Conservation (phyloP, 2,797 vertebrate genomes). For the Acanthurus lineatus region DNA sequence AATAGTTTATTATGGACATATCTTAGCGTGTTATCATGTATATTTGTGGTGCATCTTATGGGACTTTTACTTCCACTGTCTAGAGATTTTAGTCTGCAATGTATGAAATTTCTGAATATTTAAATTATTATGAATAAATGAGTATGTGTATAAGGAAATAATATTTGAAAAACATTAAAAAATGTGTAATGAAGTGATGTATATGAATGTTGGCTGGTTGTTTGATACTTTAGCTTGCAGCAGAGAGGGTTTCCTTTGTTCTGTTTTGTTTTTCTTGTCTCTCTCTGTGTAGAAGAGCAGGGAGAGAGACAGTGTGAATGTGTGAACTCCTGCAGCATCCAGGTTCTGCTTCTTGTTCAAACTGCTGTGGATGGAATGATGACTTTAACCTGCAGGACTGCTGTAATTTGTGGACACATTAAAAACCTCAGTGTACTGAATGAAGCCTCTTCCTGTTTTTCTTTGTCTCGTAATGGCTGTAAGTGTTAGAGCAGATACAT, state of each 20-base stretch:
- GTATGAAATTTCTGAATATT: conserved; percentile 78
- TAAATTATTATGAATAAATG: conserved; percentile 79
- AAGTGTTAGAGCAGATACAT: not conserved
- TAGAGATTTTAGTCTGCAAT: conserved; percentile 78
- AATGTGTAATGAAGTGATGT: conserved; percentile 50
- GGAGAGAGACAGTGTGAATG: conserved; percentile 48
- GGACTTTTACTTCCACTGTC: conserved; percentile 79
- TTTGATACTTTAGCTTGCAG: conserved; percentile 65
- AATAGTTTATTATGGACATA: conserved; percentile 78
- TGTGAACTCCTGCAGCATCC: conserved; percentile 59
- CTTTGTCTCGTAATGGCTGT: not conserved
- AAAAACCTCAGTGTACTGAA: conserved; percentile 76
- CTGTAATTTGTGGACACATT: conserved; percentile 77
- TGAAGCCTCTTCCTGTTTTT: not conserved
- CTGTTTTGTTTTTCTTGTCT: conserved; percentile 28
- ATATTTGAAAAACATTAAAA: conserved; percentile 41
- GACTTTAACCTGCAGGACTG: conserved; percentile 58
- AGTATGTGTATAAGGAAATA: conserved; percentile 72
- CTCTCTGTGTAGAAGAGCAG: conserved; percentile 39
- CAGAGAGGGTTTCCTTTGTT: conserved; percentile 28
- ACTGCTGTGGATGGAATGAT: conserved; percentile 58
- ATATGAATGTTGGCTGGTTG: conserved; percentile 55
- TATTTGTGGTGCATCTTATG: conserved; percentile 83
- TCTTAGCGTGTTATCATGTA: conserved; percentile 77
- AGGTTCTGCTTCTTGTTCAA: conserved; percentile 56